phyloP scores from a whole-genome alignment of 2,113 vertebrate genomes.

The Trematocara macrostoma region DNA sequence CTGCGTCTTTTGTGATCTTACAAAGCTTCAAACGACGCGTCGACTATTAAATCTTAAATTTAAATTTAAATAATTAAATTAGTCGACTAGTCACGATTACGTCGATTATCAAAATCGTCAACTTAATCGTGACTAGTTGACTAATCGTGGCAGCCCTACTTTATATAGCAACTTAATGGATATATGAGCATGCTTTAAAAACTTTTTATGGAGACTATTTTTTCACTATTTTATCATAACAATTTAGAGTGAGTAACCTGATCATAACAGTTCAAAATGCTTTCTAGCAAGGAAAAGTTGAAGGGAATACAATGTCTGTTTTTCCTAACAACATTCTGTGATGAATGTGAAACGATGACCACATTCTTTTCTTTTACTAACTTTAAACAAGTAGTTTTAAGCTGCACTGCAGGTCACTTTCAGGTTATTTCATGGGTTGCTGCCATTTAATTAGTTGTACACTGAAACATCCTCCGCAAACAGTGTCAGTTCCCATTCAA shows the following conservation, averaged over 20 bases:
- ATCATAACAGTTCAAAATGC: background rate
- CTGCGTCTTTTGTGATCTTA: no score
- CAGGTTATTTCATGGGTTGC: background rate
- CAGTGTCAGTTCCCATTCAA: background rate
- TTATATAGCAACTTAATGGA: background rate
- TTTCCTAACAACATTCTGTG: background rate
- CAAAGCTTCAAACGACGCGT: no score
- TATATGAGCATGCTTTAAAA: background rate
- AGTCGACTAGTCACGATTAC: no score
- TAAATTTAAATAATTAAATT: no score
- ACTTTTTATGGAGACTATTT: background rate
- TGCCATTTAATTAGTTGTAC: background rate
- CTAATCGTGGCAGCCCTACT: background rate
- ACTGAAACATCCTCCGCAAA: background rate
- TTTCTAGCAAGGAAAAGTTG: background rate
- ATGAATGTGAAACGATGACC: background rate
- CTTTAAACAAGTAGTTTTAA: background rate
- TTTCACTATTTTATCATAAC: background rate
- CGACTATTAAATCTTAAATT: no score
- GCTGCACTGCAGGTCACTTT: background rate
- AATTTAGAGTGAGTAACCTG: background rate
- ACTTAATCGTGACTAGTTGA: no score
- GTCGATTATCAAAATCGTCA: no score
- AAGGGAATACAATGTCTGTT: background rate
- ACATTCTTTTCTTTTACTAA: background rate